Conservation (phyloP, 1,140 invertebrate genomes). For the Globodera rostochiensis region DNA sequence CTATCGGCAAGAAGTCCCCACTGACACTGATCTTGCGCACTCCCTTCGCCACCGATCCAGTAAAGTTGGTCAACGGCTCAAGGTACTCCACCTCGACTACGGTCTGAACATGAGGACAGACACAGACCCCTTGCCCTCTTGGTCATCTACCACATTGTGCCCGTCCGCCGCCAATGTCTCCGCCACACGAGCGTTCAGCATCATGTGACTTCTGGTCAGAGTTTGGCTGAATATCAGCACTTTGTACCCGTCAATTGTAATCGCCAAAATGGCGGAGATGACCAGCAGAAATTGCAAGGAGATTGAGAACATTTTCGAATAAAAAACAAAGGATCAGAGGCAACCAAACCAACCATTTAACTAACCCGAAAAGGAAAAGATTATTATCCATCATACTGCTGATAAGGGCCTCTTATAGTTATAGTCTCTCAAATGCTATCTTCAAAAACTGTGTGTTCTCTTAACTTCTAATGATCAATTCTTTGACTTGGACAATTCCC, state of each 20-base stretch:
- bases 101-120: not conserved
- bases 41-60: slow-evolving; percentile 15
- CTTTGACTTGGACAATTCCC: too few species aligned
- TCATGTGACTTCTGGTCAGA: slow-evolving; percentile 31
- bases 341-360: not conserved
- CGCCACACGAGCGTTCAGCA: slow-evolving; percentile 28
- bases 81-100: slow-evolving; percentile 19
- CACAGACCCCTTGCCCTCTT: not conserved
- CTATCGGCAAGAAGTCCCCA: not conserved
- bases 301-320: not conserved
- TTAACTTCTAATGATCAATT: too few species aligned
- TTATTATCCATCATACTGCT: too few species aligned
- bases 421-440: too few species aligned
- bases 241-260: slow-evolving; percentile 23
- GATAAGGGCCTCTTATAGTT: too few species aligned
- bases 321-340: not conserved
- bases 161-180: slow-evolving; percentile 40
- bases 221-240: slow-evolving; percentile 33
- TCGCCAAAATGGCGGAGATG: slow-evolving; percentile 2
- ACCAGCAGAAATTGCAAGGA: not conserved
- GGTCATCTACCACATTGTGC: slow-evolving; percentile 31
- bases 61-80: slow-evolving; percentile 19
- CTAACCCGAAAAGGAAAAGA: not conserved
- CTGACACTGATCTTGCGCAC: slow-evolving; percentile 19
- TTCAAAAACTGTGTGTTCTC: too few species aligned